Base-by-base conservation (phyloP, 1,140 invertebrate species). In the Lutraria rhynchaena region DNA sequence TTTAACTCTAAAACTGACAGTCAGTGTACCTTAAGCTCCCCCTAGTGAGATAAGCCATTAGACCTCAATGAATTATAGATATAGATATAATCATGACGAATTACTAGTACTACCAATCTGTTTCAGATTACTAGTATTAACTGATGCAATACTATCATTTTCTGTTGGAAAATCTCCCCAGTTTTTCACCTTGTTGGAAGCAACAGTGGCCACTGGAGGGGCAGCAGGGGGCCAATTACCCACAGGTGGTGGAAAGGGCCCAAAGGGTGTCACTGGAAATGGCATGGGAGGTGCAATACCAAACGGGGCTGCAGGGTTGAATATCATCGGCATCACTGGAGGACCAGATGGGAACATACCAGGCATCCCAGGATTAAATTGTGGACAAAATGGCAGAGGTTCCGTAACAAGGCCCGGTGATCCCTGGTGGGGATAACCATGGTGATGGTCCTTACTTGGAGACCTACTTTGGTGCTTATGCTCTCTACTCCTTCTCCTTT, bases 111-210 rank as follows among this genome's bases (percentile, higher is more conserved):
- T 15, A 15, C 37, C 37, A 13, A 67, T 67, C 41, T 67, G 44
- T 31, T 3, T 67, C 27, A 67, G 44, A 67, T 67, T 67, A 27
- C 63, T 49, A 17, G 44, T 49, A 41, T 67, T 49, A 29, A 67
- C 63, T 13, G 63, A 67, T 5, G 37, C 15, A 7, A 15, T 41
- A 4, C 27, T 31, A 67, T 3, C 37, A 51, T 29, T 22, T 5
- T 13, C 44, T 9, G 24, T 9, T 3, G 44, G 41, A 67, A 22
- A 22, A 24, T 67, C 63, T 29, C 63, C 63, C 63, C 63, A 67
- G 17, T 67, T 67, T 37, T 65, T n/a, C 37, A 7, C 11, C 3
- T 46, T 37, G 63, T 29, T 61, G 7, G 15, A 11, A 24, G n/a
- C n/a, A n/a, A n/a, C n/a, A n/a, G n/a, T n/a, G 1, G 41, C 7